phyloP scores from a whole-genome alignment of 1,140 invertebrate species.

The Protaetia brevitarsis region DNA sequence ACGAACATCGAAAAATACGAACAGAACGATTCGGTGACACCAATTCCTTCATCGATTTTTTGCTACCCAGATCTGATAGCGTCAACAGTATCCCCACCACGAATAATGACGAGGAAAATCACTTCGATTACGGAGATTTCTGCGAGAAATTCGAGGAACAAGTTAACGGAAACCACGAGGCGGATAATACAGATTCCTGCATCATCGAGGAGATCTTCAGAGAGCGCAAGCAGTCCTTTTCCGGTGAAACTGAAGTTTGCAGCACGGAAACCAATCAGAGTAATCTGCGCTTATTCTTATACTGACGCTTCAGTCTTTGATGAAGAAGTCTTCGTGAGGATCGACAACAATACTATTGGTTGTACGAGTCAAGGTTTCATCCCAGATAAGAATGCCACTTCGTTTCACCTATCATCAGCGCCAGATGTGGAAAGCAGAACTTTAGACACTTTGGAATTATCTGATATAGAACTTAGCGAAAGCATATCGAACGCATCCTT shows the following conservation, averaged over 20 bases:
- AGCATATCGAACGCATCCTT: conserved; percentile 34
- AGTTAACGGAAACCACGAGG: not conserved
- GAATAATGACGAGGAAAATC: conserved; percentile 32
- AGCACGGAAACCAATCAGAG: not conserved
- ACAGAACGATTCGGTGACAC: conserved; percentile 20
- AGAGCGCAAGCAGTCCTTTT: not conserved
- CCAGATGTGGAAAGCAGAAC: not conserved
- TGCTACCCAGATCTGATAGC: conserved; percentile 30
- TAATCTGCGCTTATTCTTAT: conserved; percentile 5
- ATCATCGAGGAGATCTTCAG: not conserved
- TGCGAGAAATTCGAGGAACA: conserved; percentile 32
- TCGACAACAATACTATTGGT: not conserved
- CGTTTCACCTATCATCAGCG: conserved; percentile 6
- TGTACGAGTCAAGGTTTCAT: not conserved
- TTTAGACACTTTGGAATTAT: conserved; percentile 31
- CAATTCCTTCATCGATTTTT: conserved; percentile 19
- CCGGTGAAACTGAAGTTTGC: not conserved
- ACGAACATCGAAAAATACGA: conserved; percentile 28
- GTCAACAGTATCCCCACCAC: not conserved
- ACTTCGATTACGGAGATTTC: conserved; percentile 43
- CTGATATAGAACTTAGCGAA: conserved; percentile 38
- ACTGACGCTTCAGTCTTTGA: not conserved
- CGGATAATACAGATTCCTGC: not conserved
- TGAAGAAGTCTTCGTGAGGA: not conserved
- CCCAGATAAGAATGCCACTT: not conserved